A percentile compares a stretch with the other conserved stretches of the same genome.
Evolutionary conservation across 2,113 vertebrate species (phyloP).

Genomic region (Gorilla gorilla): DNA sequence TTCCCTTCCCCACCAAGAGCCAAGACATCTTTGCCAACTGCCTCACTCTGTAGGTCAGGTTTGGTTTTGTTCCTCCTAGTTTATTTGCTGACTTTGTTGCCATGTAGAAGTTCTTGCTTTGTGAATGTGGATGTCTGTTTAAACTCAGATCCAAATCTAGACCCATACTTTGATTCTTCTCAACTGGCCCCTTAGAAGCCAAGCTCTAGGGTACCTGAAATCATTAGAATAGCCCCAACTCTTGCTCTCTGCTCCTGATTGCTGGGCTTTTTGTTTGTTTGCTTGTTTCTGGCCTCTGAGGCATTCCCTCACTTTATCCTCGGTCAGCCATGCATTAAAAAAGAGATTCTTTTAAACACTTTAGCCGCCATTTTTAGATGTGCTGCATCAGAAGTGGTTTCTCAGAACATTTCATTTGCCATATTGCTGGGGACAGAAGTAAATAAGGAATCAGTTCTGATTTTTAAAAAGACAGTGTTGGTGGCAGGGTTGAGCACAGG

Average conservation of each 20-base stretch:
- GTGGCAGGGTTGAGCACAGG: not conserved
- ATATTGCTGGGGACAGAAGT: not conserved
- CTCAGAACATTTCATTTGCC: not conserved
- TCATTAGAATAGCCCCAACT: not conserved
- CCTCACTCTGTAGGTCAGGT: not conserved
- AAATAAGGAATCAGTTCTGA: not conserved
- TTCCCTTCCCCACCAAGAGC: not conserved
- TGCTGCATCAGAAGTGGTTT: not conserved
- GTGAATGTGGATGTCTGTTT: not conserved
- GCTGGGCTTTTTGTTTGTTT: not conserved
- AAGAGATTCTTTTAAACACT: not conserved
- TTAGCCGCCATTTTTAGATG: not conserved
- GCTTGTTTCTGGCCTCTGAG: not conserved
- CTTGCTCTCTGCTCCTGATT: not conserved
- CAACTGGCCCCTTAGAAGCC: not conserved
- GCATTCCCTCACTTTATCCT: not conserved
- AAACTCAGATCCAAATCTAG: not conserved
- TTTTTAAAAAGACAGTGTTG: not conserved
- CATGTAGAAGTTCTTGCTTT: not conserved
- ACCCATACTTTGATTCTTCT: not conserved
- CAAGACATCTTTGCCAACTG: not conserved
- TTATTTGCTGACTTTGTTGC: not conserved
- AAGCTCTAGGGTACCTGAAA: not conserved
- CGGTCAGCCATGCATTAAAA: not conserved
- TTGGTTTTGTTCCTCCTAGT: not conserved